phyloP scores from a whole-genome alignment of 2,797 vertebrate genomes.

The Calcarius lapponicus region DNA sequence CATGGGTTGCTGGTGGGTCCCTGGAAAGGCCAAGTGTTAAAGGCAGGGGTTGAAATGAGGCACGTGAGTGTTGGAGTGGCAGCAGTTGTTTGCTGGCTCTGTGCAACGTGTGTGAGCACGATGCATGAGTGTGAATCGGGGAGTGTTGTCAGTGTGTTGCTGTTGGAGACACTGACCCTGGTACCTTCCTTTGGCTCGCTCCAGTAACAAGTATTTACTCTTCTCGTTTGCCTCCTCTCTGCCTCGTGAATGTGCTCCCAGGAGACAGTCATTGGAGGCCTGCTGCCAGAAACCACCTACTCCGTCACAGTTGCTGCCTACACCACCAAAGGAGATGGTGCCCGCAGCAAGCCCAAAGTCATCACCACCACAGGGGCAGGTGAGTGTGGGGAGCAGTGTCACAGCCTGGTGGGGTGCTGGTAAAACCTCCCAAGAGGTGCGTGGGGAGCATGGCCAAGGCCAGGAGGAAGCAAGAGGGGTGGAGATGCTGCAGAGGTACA shows the following conservation, averaged over 20 bases:
- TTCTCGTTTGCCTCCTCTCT: slow-evolving; percentile 44
- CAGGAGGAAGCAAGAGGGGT: neutral
- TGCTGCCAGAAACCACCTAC: slow-evolving; percentile 93
- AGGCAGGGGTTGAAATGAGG: neutral
- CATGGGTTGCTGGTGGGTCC: neutral
- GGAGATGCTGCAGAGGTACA: neutral
- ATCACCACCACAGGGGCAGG: slow-evolving; percentile 93
- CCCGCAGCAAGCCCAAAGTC: slow-evolving; percentile 90
- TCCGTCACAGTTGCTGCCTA: slow-evolving; percentile 92
- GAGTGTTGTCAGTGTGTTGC: neutral
- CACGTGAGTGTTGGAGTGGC: neutral
- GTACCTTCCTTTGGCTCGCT: neutral
- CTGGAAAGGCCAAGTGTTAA: neutral
- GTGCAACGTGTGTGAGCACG: neutral
- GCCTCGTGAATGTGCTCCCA: slow-evolving; percentile 49
- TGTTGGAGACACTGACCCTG: neutral
- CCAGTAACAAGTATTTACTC: slow-evolving; percentile 34
- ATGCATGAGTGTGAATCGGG: neutral
- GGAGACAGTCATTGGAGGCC: slow-evolving; percentile 88
- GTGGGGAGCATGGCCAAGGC: neutral
- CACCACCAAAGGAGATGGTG: slow-evolving; percentile 93
- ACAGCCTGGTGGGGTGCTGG: neutral
- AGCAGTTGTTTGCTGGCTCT: neutral
- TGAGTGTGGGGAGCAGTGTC: slow-evolving; percentile 65
- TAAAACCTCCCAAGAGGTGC: slow-evolving; percentile 73